These are phyloP conservation scores for Drosophila burlai DNA, from an alignment of 1,140 invertebrate species.

Conservation along the genomic window DNA sequence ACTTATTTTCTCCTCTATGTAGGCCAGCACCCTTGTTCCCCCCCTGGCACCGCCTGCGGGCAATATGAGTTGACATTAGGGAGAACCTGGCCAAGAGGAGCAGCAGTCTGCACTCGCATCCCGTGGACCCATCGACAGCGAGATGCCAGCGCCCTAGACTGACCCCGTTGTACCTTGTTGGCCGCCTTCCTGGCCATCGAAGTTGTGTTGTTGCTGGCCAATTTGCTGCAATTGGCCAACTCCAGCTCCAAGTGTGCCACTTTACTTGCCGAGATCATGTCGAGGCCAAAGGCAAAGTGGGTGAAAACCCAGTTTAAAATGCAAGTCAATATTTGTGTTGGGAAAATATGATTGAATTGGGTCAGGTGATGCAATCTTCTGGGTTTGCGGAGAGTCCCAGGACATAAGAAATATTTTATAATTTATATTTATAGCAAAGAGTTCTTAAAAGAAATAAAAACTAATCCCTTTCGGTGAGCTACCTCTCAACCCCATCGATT, in stretches of 20 bases:
- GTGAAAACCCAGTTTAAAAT: slow-evolving; percentile 29
- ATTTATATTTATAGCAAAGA: background rate
- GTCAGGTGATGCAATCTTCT: slow-evolving; percentile 34
- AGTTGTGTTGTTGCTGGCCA: slow-evolving; percentile 50
- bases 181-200: slow-evolving; percentile 10
- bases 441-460: background rate
- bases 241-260: slow-evolving; percentile 65
- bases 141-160: slow-evolving; percentile 65
- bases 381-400: background rate
- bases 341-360: slow-evolving; percentile 46
- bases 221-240: slow-evolving; percentile 68
- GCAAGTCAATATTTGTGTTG: slow-evolving; percentile 43
- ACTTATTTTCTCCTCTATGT: slow-evolving; percentile 18
- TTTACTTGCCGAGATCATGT: slow-evolving; percentile 47
- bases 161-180: slow-evolving; percentile 60
- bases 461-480: background rate
- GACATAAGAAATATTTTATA: too few species aligned
- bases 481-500: background rate
- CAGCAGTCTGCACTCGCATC: slow-evolving; percentile 28
- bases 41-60: background rate
- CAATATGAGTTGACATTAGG: slow-evolving; percentile 56
- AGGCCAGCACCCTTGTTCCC: slow-evolving; percentile 18
- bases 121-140: slow-evolving; percentile 36
- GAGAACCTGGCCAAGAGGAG: slow-evolving; percentile 46
- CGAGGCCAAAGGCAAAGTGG: slow-evolving; percentile 54